Base-by-base conservation (phyloP, 2,113 vertebrate species). In the Ginglymostoma cirratum region DNA sequence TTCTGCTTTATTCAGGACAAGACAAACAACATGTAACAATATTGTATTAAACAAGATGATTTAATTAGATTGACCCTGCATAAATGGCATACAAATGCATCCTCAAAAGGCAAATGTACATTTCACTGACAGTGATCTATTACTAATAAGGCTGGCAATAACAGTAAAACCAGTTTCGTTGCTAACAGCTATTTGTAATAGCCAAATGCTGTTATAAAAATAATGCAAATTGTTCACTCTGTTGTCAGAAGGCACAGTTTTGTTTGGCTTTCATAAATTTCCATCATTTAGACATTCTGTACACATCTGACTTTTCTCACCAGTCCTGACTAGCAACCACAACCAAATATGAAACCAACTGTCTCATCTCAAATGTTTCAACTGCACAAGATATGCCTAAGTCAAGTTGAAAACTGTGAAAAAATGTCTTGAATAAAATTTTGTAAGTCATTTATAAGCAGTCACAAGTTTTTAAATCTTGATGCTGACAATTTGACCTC, bases 81-180 rank as follows among this genome's bases (percentile, higher is more conserved):
- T 70, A 94, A 94, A 23, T 70, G 65, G 23, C 10, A 70, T 42
- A 69, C 12, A 45, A 93, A 93, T 24, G n/a, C 45, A 70, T 94
- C 66, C 93, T 70, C 93, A 70, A 70, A 94, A 94, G 66, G 27
- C 65, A 67, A 69, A 94, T 69, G 65, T 38, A 94, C 93, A 69
- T 70, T 38, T 94, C 93, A 70, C 45, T 69, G 70, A 45, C 66
- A 70, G 21, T 14, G 45, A 69, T 94, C 45, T 21, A 94, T 94
- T 24, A 5, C 24, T 42, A n/a, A 70, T n/a, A 70, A 94, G 24
- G 38, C 12, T 67, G 66, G 30, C 92, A 94, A 45, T 24, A 3
- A 27, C 93, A 45, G 66, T 94, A 69, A 94, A 69, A 67, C 30
- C n/a, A 14, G 21, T 42, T 65, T 93, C 65, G 87, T 90, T 94